These are phyloP conservation scores for Brachypteracias leptosomus DNA, from an alignment of 2,113 vertebrate genomes.

Conservation along the genomic window DNA sequence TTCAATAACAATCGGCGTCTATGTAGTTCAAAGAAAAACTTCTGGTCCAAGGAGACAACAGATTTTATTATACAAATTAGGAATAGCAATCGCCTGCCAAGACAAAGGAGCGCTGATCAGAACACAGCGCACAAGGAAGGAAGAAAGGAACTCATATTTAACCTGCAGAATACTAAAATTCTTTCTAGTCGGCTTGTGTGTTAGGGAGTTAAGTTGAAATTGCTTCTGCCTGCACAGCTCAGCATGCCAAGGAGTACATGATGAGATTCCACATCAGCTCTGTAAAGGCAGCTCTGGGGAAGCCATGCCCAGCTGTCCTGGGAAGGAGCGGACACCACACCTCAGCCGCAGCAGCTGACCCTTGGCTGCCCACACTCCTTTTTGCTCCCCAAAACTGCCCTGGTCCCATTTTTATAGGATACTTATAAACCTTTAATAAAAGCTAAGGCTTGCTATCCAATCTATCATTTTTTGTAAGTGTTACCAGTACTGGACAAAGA, in stretches of 20 bases:
- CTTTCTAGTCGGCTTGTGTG: background rate
- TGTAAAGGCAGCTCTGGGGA: background rate
- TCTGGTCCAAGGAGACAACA: slow-evolving; percentile 36
- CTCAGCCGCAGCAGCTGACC: background rate
- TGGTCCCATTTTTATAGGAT: background rate
- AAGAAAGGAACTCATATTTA: background rate
- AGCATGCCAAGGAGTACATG: rapidly evolving
- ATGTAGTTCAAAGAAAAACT: slow-evolving; percentile 20
- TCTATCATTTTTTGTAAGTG: background rate
- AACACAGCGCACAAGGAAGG: background rate
- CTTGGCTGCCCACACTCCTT: background rate
- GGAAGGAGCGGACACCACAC: background rate
- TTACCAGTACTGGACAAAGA: background rate
- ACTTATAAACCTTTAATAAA: background rate
- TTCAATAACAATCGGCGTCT: background rate
- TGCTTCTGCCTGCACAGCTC: background rate
- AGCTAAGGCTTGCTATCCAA: background rate
- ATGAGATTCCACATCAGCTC: background rate
- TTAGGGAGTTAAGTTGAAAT: background rate
- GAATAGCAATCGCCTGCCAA: background rate
- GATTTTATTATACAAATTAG: slow-evolving; percentile 50
- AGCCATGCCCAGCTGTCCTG: background rate
- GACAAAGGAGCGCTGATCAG: background rate
- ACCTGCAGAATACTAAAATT: background rate
- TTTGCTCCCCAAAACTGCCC: background rate